Evolutionary conservation across 2,888 invertebrate species (phyloP), one percentile per base, ranked within the genome.

Genomic region (Trichacis sp.): DNA sequence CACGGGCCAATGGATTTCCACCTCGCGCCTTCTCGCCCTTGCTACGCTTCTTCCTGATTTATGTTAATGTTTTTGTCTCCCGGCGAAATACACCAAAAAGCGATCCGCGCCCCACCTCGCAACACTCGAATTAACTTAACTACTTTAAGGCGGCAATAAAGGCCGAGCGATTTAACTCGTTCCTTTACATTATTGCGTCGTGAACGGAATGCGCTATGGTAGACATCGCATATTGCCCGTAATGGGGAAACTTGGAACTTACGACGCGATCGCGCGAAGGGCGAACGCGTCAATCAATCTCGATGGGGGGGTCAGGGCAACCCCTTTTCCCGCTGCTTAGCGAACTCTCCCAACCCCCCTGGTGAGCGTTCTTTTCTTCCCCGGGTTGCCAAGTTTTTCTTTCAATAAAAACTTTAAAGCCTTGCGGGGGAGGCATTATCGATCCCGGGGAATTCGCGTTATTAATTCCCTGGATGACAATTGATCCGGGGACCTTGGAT

Each of bases 31-130:
- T 73, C 69, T 70, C 75, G 68, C 71, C 72, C 72, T 69, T 63
- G 52, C 70, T 69, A 57, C 65, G 48, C 65, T 75, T 76, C 78
- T 77, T 77, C 77, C 77, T 81, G 79, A 83, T 84, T 83, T 84
- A 83, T 81, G 82, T 80, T 82, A 81, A 83, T 84, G 83, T 84
- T 84, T 84, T 83, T 83, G 83, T 84, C 82, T 80, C 75, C 70
- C 74, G 74, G 77, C 77, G 77, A 81, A 78, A 82, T 81, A 81
- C 80, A 79, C 79, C 79, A 79, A 82, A 81, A 82, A 79, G 77
- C 81, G 80, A 81, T 78, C 77, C 71, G 61, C 69, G 67, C 59
- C 66, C 54, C 50, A n/a, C n/a, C 52, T 73, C 73, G 73, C 75
- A 72, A 75, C 75, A 75, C 75, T 74, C 76, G 78, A 80, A 81